Percentiles rank a stretch among this genome's conserved stretches.
These are phyloP conservation scores for Tangara arthus DNA, from an alignment of 2,797 vertebrate species.

Conservation along the genomic window DNA sequence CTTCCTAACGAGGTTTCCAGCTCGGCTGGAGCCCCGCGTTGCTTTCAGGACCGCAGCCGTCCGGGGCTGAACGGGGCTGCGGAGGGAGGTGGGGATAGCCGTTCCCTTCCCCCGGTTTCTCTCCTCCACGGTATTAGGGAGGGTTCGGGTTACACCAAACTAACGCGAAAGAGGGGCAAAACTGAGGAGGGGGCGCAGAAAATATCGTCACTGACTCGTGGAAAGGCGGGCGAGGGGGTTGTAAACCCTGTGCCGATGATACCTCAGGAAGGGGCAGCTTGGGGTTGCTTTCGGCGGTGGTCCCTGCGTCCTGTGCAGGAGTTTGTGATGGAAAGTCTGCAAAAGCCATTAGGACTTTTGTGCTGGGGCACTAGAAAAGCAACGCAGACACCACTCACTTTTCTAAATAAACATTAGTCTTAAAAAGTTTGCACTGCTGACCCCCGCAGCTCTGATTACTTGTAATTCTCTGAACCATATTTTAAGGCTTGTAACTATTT, in stretches of 20 bases:
- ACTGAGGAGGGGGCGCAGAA: not conserved
- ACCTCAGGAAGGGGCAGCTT: not conserved
- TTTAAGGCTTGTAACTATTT: constrained; percentile 51
- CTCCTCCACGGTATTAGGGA: not conserved
- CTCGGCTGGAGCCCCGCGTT: not conserved
- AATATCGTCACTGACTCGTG: not conserved
- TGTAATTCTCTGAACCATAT: constrained; percentile 74
- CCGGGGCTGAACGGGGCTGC: not conserved
- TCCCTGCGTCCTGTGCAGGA: not conserved
- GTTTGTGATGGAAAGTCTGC: constrained; percentile 75
- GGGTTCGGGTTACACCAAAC: not conserved
- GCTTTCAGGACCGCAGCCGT: not conserved
- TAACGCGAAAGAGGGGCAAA: not conserved
- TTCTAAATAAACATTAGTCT: constrained; percentile 99
- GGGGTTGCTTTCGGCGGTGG: not conserved
- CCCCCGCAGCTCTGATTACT: constrained; percentile 91
- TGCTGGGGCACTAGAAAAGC: constrained; percentile 84
- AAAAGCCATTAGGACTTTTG: constrained; percentile 89
- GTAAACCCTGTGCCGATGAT: not conserved
- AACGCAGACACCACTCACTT: constrained; percentile 92
- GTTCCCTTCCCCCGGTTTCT: not conserved
- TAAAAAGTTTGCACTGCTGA: constrained; percentile 97
- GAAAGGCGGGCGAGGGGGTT: not conserved
- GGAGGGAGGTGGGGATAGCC: no score
- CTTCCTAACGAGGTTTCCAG: constrained; percentile 57